Conservation (phyloP, 2,113 vertebrate genomes). For the Lichenostomus cassidix region DNA sequence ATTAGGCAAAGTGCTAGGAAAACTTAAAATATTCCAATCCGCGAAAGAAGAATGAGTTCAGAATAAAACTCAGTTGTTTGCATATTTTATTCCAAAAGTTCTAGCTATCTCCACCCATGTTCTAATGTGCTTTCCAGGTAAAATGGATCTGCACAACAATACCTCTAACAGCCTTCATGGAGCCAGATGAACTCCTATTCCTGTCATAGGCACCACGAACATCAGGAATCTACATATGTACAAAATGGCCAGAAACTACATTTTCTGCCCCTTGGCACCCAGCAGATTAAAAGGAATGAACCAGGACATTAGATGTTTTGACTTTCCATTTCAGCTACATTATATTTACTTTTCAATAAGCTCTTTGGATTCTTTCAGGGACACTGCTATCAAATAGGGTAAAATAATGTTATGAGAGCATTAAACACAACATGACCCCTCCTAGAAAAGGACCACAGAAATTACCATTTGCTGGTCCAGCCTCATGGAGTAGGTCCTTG, state of each 20-base stretch:
- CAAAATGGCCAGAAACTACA: background rate
- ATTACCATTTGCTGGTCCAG: background rate
- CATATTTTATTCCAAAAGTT: constrained; percentile 8
- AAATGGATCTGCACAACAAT: background rate
- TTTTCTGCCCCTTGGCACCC: background rate
- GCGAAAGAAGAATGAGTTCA: background rate
- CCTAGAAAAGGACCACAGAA: background rate
- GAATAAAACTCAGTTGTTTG: background rate
- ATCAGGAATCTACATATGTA: background rate
- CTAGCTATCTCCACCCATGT: constrained; percentile 16
- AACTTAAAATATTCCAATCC: background rate
- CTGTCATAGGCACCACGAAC: background rate
- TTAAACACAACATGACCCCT: background rate
- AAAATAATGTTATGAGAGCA: background rate
- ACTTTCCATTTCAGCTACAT: background rate
- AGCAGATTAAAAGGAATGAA: background rate
- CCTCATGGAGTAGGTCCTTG: background rate
- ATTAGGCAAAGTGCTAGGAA: background rate
- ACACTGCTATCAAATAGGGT: background rate
- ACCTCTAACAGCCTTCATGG: background rate
- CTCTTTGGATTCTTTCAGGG: background rate
- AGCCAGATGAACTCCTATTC: background rate
- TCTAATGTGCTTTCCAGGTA: constrained; percentile 61
- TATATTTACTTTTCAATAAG: background rate
- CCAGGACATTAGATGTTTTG: background rate